Evolutionary conservation across 2,888 invertebrate species (phyloP).

Genomic region (Mimumesa dahlbomi): DNA sequence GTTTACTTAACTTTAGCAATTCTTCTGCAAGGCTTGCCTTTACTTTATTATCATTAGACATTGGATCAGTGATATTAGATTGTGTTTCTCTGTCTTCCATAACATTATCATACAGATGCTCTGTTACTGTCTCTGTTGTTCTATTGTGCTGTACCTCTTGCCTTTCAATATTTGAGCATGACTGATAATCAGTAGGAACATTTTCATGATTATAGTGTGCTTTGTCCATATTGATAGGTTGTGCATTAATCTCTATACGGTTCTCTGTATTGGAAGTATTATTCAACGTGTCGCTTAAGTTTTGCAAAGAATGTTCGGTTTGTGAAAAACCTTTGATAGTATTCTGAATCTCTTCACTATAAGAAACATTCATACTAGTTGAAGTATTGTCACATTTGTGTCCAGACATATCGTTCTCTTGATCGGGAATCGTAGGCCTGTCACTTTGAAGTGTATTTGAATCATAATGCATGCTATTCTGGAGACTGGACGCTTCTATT

Average conservation of each 20-base stretch:
- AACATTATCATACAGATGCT: slow-evolving; percentile 5
- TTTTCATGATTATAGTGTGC: not conserved
- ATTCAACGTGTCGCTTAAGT: slow-evolving; percentile 8
- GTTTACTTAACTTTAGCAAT: slow-evolving; percentile 70
- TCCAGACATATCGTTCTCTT: slow-evolving; percentile 3
- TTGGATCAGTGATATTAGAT: slow-evolving; percentile 17
- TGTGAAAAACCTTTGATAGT: not conserved
- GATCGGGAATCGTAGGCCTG: not conserved
- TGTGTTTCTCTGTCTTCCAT: slow-evolving; percentile 7
- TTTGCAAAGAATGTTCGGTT: no score
- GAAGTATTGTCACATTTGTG: not conserved
- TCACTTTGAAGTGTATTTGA: not conserved
- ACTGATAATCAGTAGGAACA: not conserved
- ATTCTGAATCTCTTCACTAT: not conserved
- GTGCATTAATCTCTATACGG: not conserved
- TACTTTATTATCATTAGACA: slow-evolving; percentile 53
- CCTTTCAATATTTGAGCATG: slow-evolving; percentile 1
- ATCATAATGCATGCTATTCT: slow-evolving; percentile 13
- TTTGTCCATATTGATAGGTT: not conserved
- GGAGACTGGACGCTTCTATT: slow-evolving; percentile 11
- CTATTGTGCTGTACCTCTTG: not conserved
- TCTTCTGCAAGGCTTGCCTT: slow-evolving; percentile 68
- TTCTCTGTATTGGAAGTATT: not conserved
- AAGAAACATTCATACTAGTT: not conserved
- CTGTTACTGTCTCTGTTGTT: not conserved